Conservation (phyloP, 1,140 invertebrate species). For the Drosophila sp. region DNA sequence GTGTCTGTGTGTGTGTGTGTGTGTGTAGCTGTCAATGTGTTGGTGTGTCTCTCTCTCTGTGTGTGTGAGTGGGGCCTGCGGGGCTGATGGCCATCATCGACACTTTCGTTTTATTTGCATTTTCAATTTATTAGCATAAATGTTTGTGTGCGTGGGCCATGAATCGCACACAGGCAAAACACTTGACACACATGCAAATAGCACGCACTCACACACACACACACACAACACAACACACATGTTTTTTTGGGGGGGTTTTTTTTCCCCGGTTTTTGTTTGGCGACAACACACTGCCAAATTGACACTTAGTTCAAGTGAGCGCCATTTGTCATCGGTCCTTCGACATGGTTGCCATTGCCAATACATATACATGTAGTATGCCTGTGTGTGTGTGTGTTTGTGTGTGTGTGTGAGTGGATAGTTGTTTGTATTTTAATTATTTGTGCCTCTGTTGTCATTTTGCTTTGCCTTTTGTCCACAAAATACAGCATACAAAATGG, state of each 20-base stretch:
- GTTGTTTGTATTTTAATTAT: conserved; percentile 67
- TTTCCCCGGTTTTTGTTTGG: conserved; percentile 20
- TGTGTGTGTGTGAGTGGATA: conserved; percentile 33
- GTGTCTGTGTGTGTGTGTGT: conserved; percentile 29
- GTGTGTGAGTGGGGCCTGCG: conserved; percentile 37
- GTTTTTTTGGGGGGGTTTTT: conserved; percentile 35
- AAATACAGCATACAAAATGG: conserved; percentile 78
- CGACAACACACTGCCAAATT: conserved; percentile 67
- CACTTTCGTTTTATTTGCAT: conserved; percentile 80
- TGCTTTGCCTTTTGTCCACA: conserved; percentile 34
- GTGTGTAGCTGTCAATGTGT: conserved; percentile 2
- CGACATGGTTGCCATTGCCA: conserved; percentile 64
- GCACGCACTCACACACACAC: conserved; percentile 25
- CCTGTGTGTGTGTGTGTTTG: background rate
- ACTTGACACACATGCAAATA: conserved; percentile 39
- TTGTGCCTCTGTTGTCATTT: conserved; percentile 48
- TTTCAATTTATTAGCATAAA: conserved; percentile 82
- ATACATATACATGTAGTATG: conserved; percentile 5
- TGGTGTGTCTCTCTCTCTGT: background rate
- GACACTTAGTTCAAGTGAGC: conserved; percentile 73
- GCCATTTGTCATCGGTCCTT: conserved; percentile 71
- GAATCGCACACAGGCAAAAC: conserved; percentile 50
- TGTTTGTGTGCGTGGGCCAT: conserved; percentile 56
- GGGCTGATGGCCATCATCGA: conserved; percentile 60
- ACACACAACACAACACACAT: conserved; percentile 32